Base-by-base conservation (phyloP, 2,888 invertebrate genomes). In the Conops quadrifasciatus region DNA sequence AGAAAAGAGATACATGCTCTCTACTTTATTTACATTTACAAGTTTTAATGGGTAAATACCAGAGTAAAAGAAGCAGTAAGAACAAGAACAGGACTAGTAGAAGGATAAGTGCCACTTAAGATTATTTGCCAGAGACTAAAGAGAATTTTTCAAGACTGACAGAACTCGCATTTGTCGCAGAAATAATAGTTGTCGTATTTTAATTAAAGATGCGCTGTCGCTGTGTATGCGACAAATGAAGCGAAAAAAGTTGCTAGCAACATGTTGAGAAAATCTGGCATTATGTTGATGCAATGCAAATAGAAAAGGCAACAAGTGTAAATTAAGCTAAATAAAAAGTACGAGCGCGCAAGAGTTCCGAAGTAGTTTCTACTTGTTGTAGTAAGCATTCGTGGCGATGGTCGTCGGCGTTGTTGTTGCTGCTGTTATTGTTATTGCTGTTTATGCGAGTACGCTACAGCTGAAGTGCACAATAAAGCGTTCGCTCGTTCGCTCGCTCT, bases 181-280 rank as follows among this genome's bases (percentile, higher is more conserved):
- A 36, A 36, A 36, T 36, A 7, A 9, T 9, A 9, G 5, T 36
- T 9, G 9, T 36, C n/a, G 36, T 36, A 9, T 36, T 36, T 36
- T 9, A 36, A 36, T 36, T 36, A 36, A 36, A 36, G 5, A 36
- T 36, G 36, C 9, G 9, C 9, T 36, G 5, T 36, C 9, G 36
- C 36, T 36, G 5, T 7, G 4, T 36, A 9, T 36, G 5, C 70
- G 30, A 67, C 72, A 72, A 70, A 74, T 70, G 72, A 74, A 53
- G 45, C 64, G 70, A 73, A 72, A 73, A 71, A 71, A 72, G 51
- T 66, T 45, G 70, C 36, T 36, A 58, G 43, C 66, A 68, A 51
- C 47, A 51, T 36, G 36, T 36, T 36, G 28, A 56, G 13, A 43
- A 7, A 68, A 64, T n/a, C n/a, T n/a, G n/a, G n/a, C 67, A 68